Evolutionary conservation across 2,797 vertebrate species (phyloP).

Genomic region (Pseudochaenichthys georgianus): DNA sequence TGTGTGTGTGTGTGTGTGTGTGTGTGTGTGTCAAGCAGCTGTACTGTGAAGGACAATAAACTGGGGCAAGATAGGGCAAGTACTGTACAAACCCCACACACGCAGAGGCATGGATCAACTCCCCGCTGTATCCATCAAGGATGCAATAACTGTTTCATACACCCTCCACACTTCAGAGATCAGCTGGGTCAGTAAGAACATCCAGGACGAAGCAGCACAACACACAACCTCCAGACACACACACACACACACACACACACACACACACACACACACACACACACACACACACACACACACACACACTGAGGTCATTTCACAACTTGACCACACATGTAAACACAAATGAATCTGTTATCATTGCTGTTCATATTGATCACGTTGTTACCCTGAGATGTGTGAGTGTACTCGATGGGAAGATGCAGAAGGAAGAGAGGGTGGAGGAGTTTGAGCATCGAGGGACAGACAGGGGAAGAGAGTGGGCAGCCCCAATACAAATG

Average conservation of each 20-base stretch:
- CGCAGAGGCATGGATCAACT: constrained; percentile 67
- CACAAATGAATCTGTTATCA: background rate
- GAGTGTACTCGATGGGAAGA: background rate
- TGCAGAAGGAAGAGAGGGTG: background rate
- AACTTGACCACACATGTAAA: constrained; percentile 1
- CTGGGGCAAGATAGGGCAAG: constrained; percentile 69
- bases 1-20: constrained; percentile 13
- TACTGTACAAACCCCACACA: constrained; percentile 59
- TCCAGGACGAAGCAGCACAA: constrained; percentile 62
- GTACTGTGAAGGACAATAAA: constrained; percentile 73
- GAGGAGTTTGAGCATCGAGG: background rate
- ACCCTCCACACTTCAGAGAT: constrained; percentile 74
- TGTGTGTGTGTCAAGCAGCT: constrained; percentile 23
- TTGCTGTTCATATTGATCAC: constrained; percentile 3
- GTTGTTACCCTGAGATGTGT: background rate
- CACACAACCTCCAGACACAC: constrained; percentile 31
- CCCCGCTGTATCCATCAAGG: constrained; percentile 76
- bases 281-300: constrained; percentile 12
- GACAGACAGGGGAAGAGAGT: background rate
- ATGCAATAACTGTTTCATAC: constrained; percentile 71
- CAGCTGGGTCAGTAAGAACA: constrained; percentile 77
- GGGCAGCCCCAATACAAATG: background rate
- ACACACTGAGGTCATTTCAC: constrained; percentile 11
- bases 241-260: too few relatives aligned
- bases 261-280: too few relatives aligned